phyloP scores from a whole-genome alignment of 2,113 vertebrate species.

The Phalacrocorax pelagicus region DNA sequence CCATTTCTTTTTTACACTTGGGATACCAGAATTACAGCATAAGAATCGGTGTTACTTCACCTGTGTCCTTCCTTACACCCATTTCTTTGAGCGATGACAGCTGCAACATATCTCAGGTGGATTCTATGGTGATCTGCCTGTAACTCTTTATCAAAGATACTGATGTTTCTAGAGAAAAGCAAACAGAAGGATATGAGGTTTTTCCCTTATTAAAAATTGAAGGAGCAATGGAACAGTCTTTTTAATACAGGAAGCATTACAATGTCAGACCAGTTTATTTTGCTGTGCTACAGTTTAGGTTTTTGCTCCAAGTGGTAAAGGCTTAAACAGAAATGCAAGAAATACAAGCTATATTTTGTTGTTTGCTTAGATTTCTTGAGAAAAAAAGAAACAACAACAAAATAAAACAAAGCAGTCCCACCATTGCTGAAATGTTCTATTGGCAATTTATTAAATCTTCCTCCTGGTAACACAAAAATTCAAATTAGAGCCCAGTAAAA shows the following conservation, averaged over 20 bases:
- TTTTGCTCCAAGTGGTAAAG: not conserved
- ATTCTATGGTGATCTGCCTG: not conserved
- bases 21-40: not conserved
- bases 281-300: not conserved
- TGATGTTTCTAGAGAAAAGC: not conserved
- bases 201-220: not conserved
- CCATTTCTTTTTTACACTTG: not conserved
- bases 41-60: not conserved
- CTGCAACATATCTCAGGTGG: not conserved
- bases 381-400: not conserved
- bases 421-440: not conserved
- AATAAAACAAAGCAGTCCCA: not conserved
- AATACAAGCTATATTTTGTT: not conserved
- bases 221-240: not conserved
- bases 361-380: not conserved
- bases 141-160: not conserved
- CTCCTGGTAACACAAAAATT: not conserved
- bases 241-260: not conserved
- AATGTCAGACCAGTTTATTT: not conserved
- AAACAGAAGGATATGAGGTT: not conserved
- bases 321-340: not conserved
- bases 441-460: not conserved
- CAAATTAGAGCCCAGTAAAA: not conserved
- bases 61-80: not conserved
- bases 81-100: not conserved